Conservation (phyloP, 2,113 vertebrate genomes). For the Haemorhous mexicanus region DNA sequence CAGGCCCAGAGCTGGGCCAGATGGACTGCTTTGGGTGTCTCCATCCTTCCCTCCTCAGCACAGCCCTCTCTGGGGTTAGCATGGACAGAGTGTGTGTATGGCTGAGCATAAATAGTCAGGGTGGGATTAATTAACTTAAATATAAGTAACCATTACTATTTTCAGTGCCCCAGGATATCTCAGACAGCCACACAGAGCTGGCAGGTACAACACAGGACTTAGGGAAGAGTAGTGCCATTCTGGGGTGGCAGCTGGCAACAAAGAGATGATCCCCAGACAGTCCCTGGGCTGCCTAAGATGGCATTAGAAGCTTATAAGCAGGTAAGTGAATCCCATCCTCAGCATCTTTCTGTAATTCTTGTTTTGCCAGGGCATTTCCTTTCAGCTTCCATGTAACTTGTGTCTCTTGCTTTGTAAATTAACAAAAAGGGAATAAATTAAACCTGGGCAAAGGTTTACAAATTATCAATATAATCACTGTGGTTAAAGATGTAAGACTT, state of each 20-base stretch:
- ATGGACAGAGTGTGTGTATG: not conserved
- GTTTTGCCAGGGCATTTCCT: not conserved
- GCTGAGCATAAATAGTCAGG: not conserved
- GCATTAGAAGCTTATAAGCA: constrained; percentile 17
- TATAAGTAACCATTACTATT: not conserved
- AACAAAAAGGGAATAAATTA: not conserved
- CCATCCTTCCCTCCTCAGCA: not conserved
- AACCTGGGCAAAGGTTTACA: not conserved
- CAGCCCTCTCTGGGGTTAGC: not conserved
- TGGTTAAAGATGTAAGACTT: not conserved
- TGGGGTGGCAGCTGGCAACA: not conserved
- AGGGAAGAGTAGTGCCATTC: not conserved
- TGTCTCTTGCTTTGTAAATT: not conserved
- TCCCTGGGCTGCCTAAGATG: constrained; percentile 1
- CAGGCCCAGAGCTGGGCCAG: not conserved
- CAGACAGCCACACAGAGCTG: not conserved
- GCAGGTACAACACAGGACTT: not conserved
- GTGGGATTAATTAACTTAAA: not conserved
- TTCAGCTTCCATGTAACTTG: not conserved
- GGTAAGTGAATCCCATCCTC: not conserved
- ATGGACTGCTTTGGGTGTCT: not conserved
- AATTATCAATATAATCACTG: not conserved
- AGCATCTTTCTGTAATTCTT: not conserved
- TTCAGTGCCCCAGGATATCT: not conserved
- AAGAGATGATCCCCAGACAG: constrained; percentile 1